Base-by-base conservation (phyloP, 2,888 invertebrate species). In the Serripes groenlandicus region DNA sequence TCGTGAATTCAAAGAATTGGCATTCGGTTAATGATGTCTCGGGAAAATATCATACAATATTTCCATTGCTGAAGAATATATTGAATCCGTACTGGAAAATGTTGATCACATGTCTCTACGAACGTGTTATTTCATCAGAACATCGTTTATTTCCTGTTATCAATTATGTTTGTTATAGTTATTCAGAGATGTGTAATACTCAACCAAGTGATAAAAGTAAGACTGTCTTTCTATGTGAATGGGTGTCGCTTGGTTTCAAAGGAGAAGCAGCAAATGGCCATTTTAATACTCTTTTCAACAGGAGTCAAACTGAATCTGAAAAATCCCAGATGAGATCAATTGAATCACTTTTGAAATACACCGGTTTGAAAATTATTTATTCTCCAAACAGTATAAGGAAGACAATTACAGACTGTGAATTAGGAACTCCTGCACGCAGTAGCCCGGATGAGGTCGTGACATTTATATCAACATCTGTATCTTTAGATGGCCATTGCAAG, bases 301-400 rank as follows among this genome's bases (percentile, higher is more conserved):
- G 56, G 11, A 26, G 1, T 23, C 21, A 2, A 56, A 1, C 56
- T 23, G 23, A 11, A 23, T n/a, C n/a, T n/a, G n/a, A n/a, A n/a
- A n/a, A n/a, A n/a, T n/a, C n/a, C n/a, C 32, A 62, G 15, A 11
- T 42, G 34, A 37, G 35, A 15, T 30, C 21, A 7, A 37, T 73
- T 3, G 71, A 62, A 71, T 30, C 37, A 21, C n/a, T 62, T n/a
- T 32, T 77, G 23, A 77, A 71, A 52, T 35, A 70, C 21, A n/a
- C 71, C 30, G 77, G 77, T 15, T 49, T 77, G 62, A 71, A 64
- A 52, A 26, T 77, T 4, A 42, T 77, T 26, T 52, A 70, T 11
- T 62, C 77, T 26, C 71, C 77, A 28, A 18, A 23, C 1, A 34
- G 1, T 28, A n/a, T 77, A 18, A 37, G 35, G 32, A 15, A 32